Evolutionary conservation across 2,888 invertebrate species (phyloP).

Genomic region (Ormyrus nitidulus): DNA sequence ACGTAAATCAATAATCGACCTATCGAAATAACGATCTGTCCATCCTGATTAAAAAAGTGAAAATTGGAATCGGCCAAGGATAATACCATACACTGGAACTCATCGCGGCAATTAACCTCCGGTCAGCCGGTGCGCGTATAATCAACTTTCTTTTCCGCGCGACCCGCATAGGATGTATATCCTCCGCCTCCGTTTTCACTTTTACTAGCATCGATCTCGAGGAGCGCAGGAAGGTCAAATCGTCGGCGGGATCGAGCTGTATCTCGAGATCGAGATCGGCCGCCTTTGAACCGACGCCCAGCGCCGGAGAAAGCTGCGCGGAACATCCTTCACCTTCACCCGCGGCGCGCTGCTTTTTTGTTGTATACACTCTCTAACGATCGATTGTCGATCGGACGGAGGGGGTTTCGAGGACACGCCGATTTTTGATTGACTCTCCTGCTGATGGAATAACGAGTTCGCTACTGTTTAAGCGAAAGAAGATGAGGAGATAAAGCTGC

Average conservation of each 20-base stretch:
- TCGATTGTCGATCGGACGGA: too few species aligned
- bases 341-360: background rate
- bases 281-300: slow-evolving; percentile 23
- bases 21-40: slow-evolving; percentile 9
- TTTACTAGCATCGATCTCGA: background rate
- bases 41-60: slow-evolving; percentile 22
- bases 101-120: background rate
- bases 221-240: slow-evolving; percentile 13
- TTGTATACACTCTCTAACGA: too few species aligned
- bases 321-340: slow-evolving; percentile 45
- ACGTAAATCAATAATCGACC: too few species aligned
- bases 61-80: slow-evolving; percentile 16
- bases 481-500: too few species aligned
- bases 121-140: background rate
- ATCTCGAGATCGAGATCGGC: background rate
- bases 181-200: background rate
- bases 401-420: too few species aligned
- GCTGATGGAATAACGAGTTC: too few species aligned
- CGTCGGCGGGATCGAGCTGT: background rate
- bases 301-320: background rate
- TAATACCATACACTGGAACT: background rate
- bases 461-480: too few species aligned
- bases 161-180: background rate
- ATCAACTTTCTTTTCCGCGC: slow-evolving; percentile 46
- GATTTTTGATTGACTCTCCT: too few species aligned